A percentile compares a stretch with the other conserved stretches of the same genome.
phyloP scores from a whole-genome alignment of 2,113 vertebrate species.

The Gasterosteus aculeatus region DNA sequence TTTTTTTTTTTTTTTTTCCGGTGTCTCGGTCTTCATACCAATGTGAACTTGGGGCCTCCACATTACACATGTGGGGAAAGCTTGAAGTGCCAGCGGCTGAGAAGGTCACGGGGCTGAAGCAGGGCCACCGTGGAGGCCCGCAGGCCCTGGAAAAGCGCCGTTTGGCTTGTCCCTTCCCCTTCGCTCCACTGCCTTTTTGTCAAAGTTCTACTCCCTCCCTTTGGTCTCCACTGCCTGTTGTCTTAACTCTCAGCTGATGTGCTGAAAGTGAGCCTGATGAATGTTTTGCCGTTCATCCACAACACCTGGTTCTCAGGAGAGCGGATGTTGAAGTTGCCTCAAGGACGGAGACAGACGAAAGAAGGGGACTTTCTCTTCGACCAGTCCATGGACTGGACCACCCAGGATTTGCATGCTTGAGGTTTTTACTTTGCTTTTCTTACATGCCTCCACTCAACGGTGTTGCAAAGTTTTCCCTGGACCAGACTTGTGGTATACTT shows the following conservation, averaged over 20 bases:
- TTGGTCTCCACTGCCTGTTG: conserved; percentile 47
- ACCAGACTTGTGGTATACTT: conserved; percentile 73
- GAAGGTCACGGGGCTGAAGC: conserved; percentile 62
- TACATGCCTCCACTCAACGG: conserved; percentile 67
- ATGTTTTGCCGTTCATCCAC: conserved; percentile 71
- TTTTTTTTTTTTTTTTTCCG: conserved; percentile 23
- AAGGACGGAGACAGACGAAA: conserved; percentile 64
- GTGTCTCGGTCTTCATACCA: conserved; percentile 50
- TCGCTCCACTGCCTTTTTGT: conserved; percentile 53
- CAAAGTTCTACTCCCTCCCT: conserved; percentile 47
- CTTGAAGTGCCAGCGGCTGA: conserved; percentile 76
- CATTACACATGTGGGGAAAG: conserved; percentile 59
- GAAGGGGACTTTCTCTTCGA: conserved; percentile 68
- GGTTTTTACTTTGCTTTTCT: conserved; percentile 78
- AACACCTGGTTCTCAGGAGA: conserved; percentile 75
- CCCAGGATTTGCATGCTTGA: conserved; percentile 79
- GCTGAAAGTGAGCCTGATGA: conserved; percentile 77
- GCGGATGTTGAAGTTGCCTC: conserved; percentile 44
- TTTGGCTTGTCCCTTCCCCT: conserved; percentile 58
- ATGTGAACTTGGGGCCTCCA: conserved; percentile 63
- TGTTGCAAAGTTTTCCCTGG: conserved; percentile 73
- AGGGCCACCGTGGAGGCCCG: conserved; percentile 72
- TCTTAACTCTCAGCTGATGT: conserved; percentile 71
- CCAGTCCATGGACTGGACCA: conserved; percentile 74
- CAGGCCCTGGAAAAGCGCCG: conserved; percentile 65